Percentiles rank a stretch among this genome's conserved stretches.
phyloP scores from a whole-genome alignment of 1,140 invertebrate genomes.

The Homarus americanus region DNA sequence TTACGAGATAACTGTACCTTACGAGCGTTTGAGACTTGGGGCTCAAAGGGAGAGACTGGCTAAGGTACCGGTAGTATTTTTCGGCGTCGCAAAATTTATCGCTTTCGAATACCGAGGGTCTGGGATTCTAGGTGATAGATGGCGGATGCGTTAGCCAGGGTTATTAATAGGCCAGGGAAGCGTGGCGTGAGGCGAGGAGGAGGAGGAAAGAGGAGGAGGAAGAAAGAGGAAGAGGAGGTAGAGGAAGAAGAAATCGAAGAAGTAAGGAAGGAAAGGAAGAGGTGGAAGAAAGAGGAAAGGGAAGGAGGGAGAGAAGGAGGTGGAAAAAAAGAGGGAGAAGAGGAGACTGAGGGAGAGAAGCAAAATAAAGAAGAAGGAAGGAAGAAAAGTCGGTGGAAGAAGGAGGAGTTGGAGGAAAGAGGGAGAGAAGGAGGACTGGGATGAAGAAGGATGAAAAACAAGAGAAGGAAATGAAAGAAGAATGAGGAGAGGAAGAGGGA shows the following conservation, averaged over 20 bases:
- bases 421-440: neutral
- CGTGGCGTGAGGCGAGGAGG: neutral
- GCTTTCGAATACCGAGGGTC: constrained; percentile 17
- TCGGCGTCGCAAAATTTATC: constrained; percentile 16
- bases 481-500: neutral
- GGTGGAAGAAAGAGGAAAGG: neutral
- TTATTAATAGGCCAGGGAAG: constrained; percentile 18
- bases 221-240: neutral
- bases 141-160: constrained; percentile 32
- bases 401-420: neutral
- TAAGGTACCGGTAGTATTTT: constrained; percentile 4
- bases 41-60: neutral
- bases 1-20: too few species aligned
- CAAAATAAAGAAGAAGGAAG: neutral
- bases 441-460: neutral
- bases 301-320: neutral
- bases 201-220: neutral
- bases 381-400: too few species aligned
- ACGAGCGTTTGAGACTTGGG: too few species aligned
- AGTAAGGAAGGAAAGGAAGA: neutral
- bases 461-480: neutral
- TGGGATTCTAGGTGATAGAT: constrained; percentile 21
- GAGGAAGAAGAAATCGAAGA: too few species aligned
- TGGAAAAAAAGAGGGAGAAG: neutral
- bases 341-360: neutral